These are phyloP conservation scores for Telenomus remus DNA, from an alignment of 1,140 invertebrate genomes.

Conservation along the genomic window DNA sequence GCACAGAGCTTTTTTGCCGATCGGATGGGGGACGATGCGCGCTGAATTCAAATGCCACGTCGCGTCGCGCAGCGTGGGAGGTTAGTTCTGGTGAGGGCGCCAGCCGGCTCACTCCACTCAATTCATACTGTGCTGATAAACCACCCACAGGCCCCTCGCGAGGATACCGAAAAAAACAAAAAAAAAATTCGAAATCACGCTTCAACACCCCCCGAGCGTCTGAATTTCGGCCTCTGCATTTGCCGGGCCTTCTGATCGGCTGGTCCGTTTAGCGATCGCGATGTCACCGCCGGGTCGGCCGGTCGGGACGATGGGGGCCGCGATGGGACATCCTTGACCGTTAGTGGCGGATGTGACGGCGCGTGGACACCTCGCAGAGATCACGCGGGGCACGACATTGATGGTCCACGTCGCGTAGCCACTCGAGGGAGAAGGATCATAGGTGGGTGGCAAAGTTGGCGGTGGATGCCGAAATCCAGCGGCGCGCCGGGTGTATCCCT, in stretches of 20 bases:
- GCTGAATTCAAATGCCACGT: conserved; percentile 65
- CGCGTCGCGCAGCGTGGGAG: conserved; percentile 71
- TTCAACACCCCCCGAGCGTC: no score
- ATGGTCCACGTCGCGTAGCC: conserved; percentile 34
- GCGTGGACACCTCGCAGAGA: conserved; percentile 25
- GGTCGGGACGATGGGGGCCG: not conserved
- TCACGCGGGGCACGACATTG: conserved; percentile 21
- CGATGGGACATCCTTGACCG: conserved; percentile 39
- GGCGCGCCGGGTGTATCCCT: conserved; percentile 51
- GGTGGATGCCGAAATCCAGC: conserved; percentile 51
- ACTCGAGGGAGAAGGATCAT: conserved; percentile 46
- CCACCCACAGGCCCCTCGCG: conserved; percentile 62
- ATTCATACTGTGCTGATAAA: conserved; percentile 64
- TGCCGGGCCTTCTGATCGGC: no score
- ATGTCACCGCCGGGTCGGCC: no score
- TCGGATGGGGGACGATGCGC: conserved; percentile 64
- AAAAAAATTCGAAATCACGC: no score
- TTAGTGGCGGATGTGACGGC: conserved; percentile 22
- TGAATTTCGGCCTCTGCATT: no score
- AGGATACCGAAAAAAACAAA: no score
- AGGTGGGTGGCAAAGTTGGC: conserved; percentile 57
- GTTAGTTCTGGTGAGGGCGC: conserved; percentile 74
- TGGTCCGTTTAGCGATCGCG: not conserved
- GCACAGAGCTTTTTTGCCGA: conserved; percentile 32
- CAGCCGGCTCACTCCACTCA: conserved; percentile 71